phyloP scores from a whole-genome alignment of 2,113 vertebrate genomes.

The Mirounga angustirostris region DNA sequence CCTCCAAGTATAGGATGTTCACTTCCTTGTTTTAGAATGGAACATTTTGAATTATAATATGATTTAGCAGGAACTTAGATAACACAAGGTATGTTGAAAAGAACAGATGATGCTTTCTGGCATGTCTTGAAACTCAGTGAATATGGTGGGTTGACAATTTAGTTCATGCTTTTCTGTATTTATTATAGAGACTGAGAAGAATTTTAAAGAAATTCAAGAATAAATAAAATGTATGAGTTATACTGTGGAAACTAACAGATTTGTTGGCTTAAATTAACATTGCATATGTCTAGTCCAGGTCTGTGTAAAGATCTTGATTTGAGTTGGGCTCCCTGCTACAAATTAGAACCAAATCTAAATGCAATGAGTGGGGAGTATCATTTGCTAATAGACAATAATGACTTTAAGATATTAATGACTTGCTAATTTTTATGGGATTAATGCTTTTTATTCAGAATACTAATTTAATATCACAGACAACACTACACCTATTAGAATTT shows the following conservation, averaged over 20 bases:
- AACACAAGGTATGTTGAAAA: neutral
- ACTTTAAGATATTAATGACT: neutral
- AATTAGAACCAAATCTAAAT: neutral
- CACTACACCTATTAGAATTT: neutral
- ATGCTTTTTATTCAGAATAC: neutral
- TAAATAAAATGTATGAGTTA: neutral
- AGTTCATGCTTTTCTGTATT: neutral
- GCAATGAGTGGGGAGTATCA: neutral
- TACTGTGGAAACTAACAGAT: neutral
- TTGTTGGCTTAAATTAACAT: neutral
- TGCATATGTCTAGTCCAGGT: neutral
- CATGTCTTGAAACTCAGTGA: neutral
- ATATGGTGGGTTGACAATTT: neutral
- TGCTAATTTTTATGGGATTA: neutral
- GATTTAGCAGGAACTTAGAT: neutral
- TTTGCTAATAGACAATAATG: neutral
- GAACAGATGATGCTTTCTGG: neutral
- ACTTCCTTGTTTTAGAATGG: neutral
- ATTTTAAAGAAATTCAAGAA: conserved; percentile 33
- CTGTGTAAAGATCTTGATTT: neutral
- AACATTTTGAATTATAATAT: neutral
- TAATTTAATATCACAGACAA: neutral
- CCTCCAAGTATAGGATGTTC: neutral
- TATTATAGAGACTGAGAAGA: neutral
- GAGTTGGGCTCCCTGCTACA: neutral